Base-by-base conservation (phyloP, 2,797 vertebrate species). In the Girardinus metallicus region DNA sequence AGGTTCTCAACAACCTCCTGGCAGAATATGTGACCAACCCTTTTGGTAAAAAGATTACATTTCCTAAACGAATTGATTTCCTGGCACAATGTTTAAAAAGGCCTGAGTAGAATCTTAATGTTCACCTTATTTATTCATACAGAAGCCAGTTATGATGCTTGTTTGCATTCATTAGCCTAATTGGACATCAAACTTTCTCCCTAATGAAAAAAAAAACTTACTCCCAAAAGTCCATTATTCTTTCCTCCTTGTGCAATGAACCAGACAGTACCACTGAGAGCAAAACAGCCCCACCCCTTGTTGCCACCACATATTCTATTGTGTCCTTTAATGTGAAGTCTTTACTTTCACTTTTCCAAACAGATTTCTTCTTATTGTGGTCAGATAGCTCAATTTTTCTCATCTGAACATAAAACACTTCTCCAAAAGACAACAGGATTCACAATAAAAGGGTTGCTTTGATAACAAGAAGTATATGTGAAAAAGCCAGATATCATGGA, bases 401-500 rank as follows among this genome's bases (percentile, higher is more conserved):
- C 39, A 26, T 70, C 39, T 70, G 66, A 13, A 70, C 66, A 5
- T 71, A n/a, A 44, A 44, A 29, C 6, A 3, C 26, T 46, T 46
- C 26, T 71, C 26, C 26, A 44, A 13, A 44, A 16, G 23, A 46
- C 41, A 44, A 44, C 5, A 43, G 1, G 26, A 16, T 71, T 29
- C 41, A 44, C 68, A 7, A 7, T 53, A 53, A 53, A 26, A 26
- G 7, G 49, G 21, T 23, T 51, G 49, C 49, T 51, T 51, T 23
- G n/a, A n/a, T n/a, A n/a, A n/a, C n/a, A n/a, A n/a, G n/a, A n/a
- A n/a, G n/a, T n/a, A n/a, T n/a, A n/a, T n/a, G 49, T 73, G 77
- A 77, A 74, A 84, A 41, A n/a, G n/a, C 47, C 76, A 75, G 75
- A 72, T 60, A 75, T 87, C 64, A 80, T 73, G 73, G 21, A 36